These are phyloP conservation scores for Charina bottae DNA, from an alignment of 2,113 vertebrate genomes.

Conservation along the genomic window DNA sequence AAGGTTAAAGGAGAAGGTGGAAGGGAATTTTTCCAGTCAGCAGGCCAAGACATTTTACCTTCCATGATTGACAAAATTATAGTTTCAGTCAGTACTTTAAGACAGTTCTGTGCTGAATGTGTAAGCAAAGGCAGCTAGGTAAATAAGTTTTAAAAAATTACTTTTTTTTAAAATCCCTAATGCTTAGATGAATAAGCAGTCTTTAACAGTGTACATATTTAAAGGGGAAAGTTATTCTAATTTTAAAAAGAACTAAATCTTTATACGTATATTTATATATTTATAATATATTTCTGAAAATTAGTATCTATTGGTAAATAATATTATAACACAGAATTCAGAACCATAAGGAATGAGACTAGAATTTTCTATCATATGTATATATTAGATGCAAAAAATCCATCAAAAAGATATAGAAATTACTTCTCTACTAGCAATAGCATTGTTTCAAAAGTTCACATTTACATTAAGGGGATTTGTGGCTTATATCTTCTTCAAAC, in stretches of 20 bases:
- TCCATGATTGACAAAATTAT: not conserved
- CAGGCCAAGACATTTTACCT: not conserved
- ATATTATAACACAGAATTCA: not conserved
- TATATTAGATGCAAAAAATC: not conserved
- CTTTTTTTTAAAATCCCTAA: rapidly evolving
- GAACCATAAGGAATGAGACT: not conserved
- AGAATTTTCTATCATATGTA: not conserved
- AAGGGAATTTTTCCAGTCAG: not conserved
- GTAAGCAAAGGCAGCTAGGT: not conserved
- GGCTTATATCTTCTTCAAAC: not conserved
- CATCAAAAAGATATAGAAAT: slow-evolving; percentile 11
- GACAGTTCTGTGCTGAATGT: rapidly evolving
- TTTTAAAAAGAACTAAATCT: slow-evolving; percentile 24
- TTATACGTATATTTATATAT: no score
- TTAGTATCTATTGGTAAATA: not conserved
- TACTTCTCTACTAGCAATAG: slow-evolving; percentile 14
- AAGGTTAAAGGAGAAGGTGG: not conserved
- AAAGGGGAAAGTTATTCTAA: slow-evolving; percentile 9
- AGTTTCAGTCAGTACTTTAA: rapidly evolving
- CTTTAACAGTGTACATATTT: slow-evolving; percentile 8
- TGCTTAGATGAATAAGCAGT: rapidly evolving
- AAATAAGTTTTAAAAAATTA: not conserved
- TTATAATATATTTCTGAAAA: slow-evolving; percentile 17
- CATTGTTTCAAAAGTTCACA: slow-evolving; percentile 6
- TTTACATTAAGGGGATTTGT: not conserved